Percentiles rank a stretch among this genome's conserved stretches.
Conservation (phyloP, 2,797 vertebrate genomes). For the Harpagifer antarcticus region DNA sequence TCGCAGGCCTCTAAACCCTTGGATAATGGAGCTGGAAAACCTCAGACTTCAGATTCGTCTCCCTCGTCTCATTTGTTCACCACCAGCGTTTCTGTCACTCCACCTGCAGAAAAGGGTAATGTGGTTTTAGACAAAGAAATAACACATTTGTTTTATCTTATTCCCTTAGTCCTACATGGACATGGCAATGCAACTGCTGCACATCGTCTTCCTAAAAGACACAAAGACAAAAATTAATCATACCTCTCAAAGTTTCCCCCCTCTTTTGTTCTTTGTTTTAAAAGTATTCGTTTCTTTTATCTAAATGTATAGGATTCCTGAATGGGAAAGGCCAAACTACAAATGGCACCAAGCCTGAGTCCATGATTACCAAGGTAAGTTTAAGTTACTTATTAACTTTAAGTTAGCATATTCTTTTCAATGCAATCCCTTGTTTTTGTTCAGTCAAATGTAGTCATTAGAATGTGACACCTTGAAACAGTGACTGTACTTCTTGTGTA, state of each 20-base stretch:
- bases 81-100: constrained; percentile 28
- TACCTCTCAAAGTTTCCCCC: background rate
- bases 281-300: background rate
- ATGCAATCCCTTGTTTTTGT: background rate
- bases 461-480: too few relatives aligned
- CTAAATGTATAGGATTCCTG: constrained; percentile 52
- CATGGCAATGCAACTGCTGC: background rate
- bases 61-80: constrained; percentile 10
- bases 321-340: constrained; percentile 42
- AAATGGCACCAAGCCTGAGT: constrained; percentile 49
- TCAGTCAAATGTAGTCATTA: background rate
- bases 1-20: constrained; percentile 43
- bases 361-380: constrained; percentile 73
- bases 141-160: too few relatives aligned
- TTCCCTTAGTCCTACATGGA: too few relatives aligned
- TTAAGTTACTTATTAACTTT: background rate
- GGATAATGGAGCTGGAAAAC: constrained; percentile 42
- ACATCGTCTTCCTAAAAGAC: background rate
- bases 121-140: too few relatives aligned
- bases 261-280: background rate
- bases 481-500: background rate
- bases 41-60: constrained; percentile 33
- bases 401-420: background rate
- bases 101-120: constrained; percentile 53
- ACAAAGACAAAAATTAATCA: background rate